Base-by-base conservation (phyloP, 2,888 invertebrate genomes). In the Hofmannophila pseudospretella region DNA sequence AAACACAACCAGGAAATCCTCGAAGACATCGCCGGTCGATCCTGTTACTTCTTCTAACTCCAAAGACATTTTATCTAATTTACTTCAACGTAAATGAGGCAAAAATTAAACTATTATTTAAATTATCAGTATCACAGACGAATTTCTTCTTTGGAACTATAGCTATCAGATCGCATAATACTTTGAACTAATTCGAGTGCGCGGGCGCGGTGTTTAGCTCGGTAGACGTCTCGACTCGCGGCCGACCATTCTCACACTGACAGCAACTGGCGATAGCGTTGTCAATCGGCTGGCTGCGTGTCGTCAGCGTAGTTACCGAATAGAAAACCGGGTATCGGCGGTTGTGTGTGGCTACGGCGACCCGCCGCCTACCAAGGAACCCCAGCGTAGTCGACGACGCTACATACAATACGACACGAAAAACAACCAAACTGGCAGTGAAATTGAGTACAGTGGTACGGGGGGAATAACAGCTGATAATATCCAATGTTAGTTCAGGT, bases 1-100 rank as follows among this genome's bases (percentile, higher is more conserved):
- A 67, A 92, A 91, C 63, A 92, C 88, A 57, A 90, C 75, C 60
- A 92, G 88, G 76, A 93, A 92, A 75, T 94, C 93, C 68, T 92
- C 92, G 74, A 93, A 88, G 57, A 92, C 90, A 76, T 93, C 92
- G 53, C 93, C 93, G 52, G 91, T 87, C 64, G 88, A 72, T 54
- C 88, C 85, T 56, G 87, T 74, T 16, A 90, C 70, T 51, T 91
- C 89, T 69, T 90, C 92, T 67, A 91, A 87, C 64, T 92, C 92
- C 66, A 90, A 73, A 64, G 89, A 89, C 90, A 93, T 91, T 67
- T 80, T 89, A 48, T 69, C 45, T 59, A 58, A 38, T 65, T 67
- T 64, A 64, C 50, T 35, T 48, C 41, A 50, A 41, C 37, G 51
- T 41, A 3, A 28, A n/a, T n/a, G n/a, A n/a, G n/a, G n/a, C 2